Base-by-base conservation (phyloP, 2,113 vertebrate species). In the Tychaedon coryphoeus region DNA sequence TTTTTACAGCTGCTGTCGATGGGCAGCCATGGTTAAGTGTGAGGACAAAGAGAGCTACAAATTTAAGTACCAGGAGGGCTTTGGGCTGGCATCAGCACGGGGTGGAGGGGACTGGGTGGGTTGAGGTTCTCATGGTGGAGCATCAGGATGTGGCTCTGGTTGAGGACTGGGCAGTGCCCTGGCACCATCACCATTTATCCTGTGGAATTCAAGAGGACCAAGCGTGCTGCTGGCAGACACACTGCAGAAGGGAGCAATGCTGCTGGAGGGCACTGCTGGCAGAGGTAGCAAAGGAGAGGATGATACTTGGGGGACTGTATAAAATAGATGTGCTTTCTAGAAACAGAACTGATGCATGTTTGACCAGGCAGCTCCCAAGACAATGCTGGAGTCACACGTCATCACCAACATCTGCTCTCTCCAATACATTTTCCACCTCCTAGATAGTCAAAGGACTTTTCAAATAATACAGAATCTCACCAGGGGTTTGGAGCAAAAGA, bases 141-240 rank as follows among this genome's bases (percentile, higher is more conserved):
- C 22, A 67, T 12, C 58, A 67, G 62, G 33, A 54, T 8, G 22
- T 19, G 50, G 29, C 54, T 47, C 17, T 60, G 67, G 18, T 14
- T 57, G 45, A 51, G 64, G 45, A 64, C 19, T 5, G 19, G 48
- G 25, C 19, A 50, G 60, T 3, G 7, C 66, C 74, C 33, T 33
- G 51, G 22, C 82, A 79, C 36, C 22, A 25, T 22, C 31, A 51
- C 69, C 51, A 26, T 22, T 20, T 29, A 60, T 9, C 36, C 54
- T 16, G 7, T 0, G 1, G 34, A 26, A 69, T 10, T 72, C 40
- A 31, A 43, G 50, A 1, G 1, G 45, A 38, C 12, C 34, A 71
- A 47, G 26, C 1, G 0, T 4, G 8, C 29, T 22, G 43, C 25
- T 1, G 1, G 61, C 57, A 29, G 53, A 12, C 1, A 12, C 26